These are phyloP conservation scores for Bubo scandiacus DNA, from an alignment of 2,113 vertebrate genomes.

Conservation along the genomic window DNA sequence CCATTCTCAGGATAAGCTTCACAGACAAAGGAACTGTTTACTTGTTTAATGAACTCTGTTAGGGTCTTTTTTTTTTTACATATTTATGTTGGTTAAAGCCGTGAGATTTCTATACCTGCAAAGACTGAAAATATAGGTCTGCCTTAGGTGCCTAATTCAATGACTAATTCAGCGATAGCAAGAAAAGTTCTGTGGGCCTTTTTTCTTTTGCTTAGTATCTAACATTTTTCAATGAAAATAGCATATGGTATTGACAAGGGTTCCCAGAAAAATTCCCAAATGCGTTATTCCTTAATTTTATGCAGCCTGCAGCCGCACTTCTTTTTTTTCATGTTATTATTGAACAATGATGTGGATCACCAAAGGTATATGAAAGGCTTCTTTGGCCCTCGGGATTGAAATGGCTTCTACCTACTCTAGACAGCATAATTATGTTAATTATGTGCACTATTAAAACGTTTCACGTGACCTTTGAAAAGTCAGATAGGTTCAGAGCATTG, in stretches of 20 bases:
- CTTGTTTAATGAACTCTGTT: neutral
- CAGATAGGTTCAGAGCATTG: neutral
- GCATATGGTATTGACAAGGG: neutral
- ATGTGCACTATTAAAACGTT: neutral
- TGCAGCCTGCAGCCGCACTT: neutral
- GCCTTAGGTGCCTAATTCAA: neutral
- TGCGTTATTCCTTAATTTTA: neutral
- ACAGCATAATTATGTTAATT: neutral
- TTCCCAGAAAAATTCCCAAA: neutral
- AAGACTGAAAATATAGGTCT: neutral
- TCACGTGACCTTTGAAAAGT: neutral
- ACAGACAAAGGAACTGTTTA: neutral
- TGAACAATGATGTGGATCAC: neutral
- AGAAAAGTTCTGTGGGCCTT: neutral
- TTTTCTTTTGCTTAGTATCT: neutral
- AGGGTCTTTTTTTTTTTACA: neutral
- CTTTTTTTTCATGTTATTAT: neutral
- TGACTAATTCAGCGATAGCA: neutral
- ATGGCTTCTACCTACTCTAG: neutral
- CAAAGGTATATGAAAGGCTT: neutral
- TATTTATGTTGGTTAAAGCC: neutral
- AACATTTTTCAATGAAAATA: neutral
- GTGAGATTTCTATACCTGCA: neutral
- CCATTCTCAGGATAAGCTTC: neutral
- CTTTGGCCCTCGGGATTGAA: neutral